Evolutionary conservation across 2,888 invertebrate genomes (phyloP).

Genomic region (Charanyca ferruginea): DNA sequence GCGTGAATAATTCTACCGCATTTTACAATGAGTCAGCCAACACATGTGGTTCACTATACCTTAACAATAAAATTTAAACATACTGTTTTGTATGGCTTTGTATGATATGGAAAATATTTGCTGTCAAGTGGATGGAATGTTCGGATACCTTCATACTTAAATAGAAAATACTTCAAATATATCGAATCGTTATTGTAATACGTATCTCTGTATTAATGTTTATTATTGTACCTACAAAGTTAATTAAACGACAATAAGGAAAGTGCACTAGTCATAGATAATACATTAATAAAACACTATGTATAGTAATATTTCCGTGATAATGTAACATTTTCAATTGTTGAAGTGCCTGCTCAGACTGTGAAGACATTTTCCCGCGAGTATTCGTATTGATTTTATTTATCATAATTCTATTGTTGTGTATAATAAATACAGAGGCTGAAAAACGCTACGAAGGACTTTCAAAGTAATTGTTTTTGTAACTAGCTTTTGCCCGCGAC

Average conservation of each 20-base stretch:
- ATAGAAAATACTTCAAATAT: constrained; percentile 43
- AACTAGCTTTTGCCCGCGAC: no score
- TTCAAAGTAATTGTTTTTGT: constrained; percentile 2
- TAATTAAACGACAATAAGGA: constrained; percentile 54
- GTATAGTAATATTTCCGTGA: constrained; percentile 30
- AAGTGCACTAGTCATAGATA: constrained; percentile 40
- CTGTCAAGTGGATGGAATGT: constrained; percentile 34
- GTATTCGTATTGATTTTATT: constrained; percentile 5
- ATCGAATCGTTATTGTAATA: constrained; percentile 25
- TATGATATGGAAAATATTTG: constrained; percentile 37
- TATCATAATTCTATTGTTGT: constrained; percentile 13
- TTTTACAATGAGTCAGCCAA: constrained; percentile 57
- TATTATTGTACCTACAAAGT: constrained; percentile 38
- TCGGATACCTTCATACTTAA: constrained; percentile 16
- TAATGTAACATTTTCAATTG: constrained; percentile 28
- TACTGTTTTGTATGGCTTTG: constrained; percentile 38
- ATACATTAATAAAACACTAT: constrained; percentile 20
- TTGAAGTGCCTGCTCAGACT: neutral
- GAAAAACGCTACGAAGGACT: neutral
- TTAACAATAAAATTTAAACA: constrained; percentile 56
- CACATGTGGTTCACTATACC: constrained; percentile 50
- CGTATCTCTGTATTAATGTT: constrained; percentile 15
- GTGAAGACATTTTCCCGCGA: constrained; percentile 17
- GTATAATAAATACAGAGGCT: neutral
- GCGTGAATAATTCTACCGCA: constrained; percentile 41